Conservation (phyloP, 37 sponge, comb jelly and placozoan species). For the Mnemiopsis leidyi region DNA sequence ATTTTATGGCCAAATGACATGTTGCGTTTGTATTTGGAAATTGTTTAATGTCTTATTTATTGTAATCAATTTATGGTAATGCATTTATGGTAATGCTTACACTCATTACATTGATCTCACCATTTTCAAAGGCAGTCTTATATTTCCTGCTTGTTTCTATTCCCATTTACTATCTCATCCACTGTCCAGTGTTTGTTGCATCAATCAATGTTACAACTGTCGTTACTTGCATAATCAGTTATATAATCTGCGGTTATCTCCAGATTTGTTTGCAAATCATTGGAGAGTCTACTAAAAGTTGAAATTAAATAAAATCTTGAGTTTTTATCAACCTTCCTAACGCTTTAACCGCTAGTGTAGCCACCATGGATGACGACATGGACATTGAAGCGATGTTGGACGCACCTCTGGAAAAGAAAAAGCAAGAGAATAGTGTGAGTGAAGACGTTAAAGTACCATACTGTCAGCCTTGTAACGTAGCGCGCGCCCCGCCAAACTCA, state of each 20-base stretch:
- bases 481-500: background rate
- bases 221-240: no score
- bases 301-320: no score
- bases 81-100: background rate
- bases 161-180: background rate
- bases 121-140: background rate
- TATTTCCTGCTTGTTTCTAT: background rate
- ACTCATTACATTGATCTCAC: background rate
- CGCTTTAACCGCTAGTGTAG: no score
- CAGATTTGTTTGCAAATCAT: no score
- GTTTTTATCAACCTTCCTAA: no score
- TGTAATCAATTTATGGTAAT: background rate
- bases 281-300: no score
- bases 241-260: no score
- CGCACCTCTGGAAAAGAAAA: slow-evolving; percentile 47
- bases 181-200: no score
- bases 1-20: slow-evolving; percentile 13
- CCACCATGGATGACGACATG: slow-evolving; percentile 35
- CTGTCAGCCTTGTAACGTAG: background rate
- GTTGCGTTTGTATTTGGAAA: slow-evolving; percentile 1
- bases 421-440: background rate
- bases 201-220: no score
- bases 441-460: background rate
- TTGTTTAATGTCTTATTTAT: slow-evolving; percentile 56
- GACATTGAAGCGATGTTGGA: slow-evolving; percentile 65